A percentile compares a stretch with the other conserved stretches of the same genome.
These are phyloP conservation scores for Tupaia tana DNA, from an alignment of 2,113 vertebrate species.

Conservation along the genomic window DNA sequence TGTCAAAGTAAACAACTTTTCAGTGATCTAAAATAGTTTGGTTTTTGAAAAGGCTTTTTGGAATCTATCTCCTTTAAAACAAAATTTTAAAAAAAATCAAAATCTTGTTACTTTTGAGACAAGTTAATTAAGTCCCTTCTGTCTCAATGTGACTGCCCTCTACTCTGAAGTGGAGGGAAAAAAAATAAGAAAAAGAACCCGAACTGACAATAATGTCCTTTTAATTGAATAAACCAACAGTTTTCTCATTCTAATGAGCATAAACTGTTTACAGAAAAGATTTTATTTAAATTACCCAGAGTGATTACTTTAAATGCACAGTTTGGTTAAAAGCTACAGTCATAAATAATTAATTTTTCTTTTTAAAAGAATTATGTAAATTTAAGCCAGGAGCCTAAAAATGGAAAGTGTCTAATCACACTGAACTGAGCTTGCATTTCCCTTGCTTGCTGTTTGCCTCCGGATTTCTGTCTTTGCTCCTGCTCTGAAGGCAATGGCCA, in stretches of 20 bases:
- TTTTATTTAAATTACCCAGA: constrained; percentile 76
- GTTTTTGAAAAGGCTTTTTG: constrained; percentile 52
- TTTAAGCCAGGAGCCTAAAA: constrained; percentile 65
- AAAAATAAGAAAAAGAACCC: constrained; percentile 55
- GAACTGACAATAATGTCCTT: constrained; percentile 69
- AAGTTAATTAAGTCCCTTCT: constrained; percentile 62
- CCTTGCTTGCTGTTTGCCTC: neutral
- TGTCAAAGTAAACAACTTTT: neutral
- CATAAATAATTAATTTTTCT: constrained; percentile 80
- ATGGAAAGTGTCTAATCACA: constrained; percentile 60
- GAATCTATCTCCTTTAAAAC: constrained; percentile 51
- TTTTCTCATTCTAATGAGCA: constrained; percentile 77
- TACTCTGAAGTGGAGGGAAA: constrained; percentile 30
- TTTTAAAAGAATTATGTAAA: constrained; percentile 74
- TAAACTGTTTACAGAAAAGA: constrained; percentile 81
- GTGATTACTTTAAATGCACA: constrained; percentile 75
- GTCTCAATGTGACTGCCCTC: constrained; percentile 63
- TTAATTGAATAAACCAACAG: constrained; percentile 78
- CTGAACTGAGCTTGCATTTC: constrained; percentile 52
- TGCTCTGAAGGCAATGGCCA: neutral
- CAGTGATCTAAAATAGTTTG: constrained; percentile 47
- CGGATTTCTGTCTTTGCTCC: neutral
- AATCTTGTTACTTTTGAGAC: constrained; percentile 58
- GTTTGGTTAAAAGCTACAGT: constrained; percentile 78
- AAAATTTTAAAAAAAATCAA: neutral